Base-by-base conservation (phyloP, 2,888 invertebrate species). In the Ametastegia equiseti region DNA sequence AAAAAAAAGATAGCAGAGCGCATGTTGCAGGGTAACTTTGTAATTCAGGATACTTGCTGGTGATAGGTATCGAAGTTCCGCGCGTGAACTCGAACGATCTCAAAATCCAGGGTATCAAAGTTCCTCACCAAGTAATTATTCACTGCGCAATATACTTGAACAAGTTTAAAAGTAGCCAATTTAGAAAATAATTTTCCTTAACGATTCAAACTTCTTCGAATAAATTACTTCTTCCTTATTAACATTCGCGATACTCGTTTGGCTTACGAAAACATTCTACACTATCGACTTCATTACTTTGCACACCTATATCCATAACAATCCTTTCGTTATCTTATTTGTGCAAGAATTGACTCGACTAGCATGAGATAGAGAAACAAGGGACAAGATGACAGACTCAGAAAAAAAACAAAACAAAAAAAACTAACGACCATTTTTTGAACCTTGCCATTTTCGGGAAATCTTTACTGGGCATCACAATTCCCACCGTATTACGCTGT, bases 71-170 rank as follows among this genome's bases (percentile, higher is more conserved):
- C 36, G 27, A 71, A 71, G 71, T 71, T 71, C 45, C 15, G 7
- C 15, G 7, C 45, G 27, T 47, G 47, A 67, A 39, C 19, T 39
- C n/a, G 13, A 67, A 67, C 45, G 47, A 71, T 71, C 13, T 71
- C 47, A 23, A 27, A 71, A n/a, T n/a, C 27, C 27, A 45, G 9
- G 13, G 27, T 71, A 45, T 1, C 13, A 45, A 71, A 71, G 45
- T 71, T 71, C 27, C 11, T 71, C n/a, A 71, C 30, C 71, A 45
- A 71, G 45, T 71, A 71, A 71, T 71, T 71, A 71, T 71, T 71
- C 47, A 36, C 39, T 27, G 45, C 71, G 45, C 71, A 11, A 71
- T n/a, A n/a, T 71, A 27, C 45, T 45, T 47, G 71, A 71, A 47
- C 47, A 47, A 71, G 71, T 42, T 47, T 45, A 1, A 47, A 71